These are phyloP conservation scores for Bombus huntii DNA, from an alignment of 1,140 invertebrate species.

Conservation along the genomic window DNA sequence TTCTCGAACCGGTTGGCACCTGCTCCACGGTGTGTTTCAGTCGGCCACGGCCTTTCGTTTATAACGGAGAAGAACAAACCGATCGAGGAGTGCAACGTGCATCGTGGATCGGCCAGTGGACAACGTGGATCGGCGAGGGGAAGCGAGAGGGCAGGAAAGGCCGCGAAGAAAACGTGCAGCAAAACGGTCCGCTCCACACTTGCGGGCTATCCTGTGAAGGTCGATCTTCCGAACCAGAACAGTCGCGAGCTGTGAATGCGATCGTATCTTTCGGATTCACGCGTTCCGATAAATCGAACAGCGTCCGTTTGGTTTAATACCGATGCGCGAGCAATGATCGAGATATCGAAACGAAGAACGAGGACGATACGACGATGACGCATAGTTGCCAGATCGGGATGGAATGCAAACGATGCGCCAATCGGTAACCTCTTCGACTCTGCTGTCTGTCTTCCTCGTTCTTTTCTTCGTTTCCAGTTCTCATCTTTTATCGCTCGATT, in stretches of 20 bases:
- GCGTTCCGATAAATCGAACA: slow-evolving; percentile 28
- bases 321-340: slow-evolving; percentile 46
- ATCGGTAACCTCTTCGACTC: not conserved
- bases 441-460: not conserved
- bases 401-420: not conserved
- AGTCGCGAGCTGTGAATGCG: slow-evolving; percentile 10
- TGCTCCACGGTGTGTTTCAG: slow-evolving; percentile 57
- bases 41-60: slow-evolving; percentile 58
- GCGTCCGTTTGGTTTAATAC: slow-evolving; percentile 56
- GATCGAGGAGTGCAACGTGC: slow-evolving; percentile 12
- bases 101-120: slow-evolving; percentile 36
- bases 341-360: slow-evolving; percentile 42
- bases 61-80: slow-evolving; percentile 49
- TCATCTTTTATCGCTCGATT: not conserved
- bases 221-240: slow-evolving; percentile 22
- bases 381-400: not conserved
- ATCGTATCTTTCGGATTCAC: slow-evolving; percentile 25
- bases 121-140: not conserved
- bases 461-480: not conserved
- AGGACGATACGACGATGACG: slow-evolving; percentile 39
- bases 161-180: slow-evolving; percentile 42
- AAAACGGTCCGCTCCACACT: slow-evolving; percentile 20
- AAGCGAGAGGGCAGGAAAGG: slow-evolving; percentile 6
- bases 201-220: slow-evolving; percentile 49
- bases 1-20: slow-evolving; percentile 70